These are phyloP conservation scores for Branchipolynoe longqiensis DNA, from an alignment of 2,888 invertebrate species.

Conservation along the genomic window DNA sequence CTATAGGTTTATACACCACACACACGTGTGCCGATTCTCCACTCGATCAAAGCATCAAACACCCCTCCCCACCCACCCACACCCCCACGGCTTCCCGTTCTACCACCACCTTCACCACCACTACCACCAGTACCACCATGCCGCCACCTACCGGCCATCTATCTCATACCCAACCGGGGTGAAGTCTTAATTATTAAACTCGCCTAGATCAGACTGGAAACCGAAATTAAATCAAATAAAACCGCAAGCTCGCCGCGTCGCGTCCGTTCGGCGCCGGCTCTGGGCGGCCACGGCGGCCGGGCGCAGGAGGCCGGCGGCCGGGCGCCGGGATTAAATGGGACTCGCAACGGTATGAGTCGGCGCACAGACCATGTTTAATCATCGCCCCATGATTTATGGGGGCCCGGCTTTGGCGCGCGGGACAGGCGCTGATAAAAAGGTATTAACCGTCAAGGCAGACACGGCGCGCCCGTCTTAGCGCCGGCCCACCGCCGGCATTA, in stretches of 20 bases:
- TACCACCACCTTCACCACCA: not conserved
- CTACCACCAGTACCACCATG: not conserved
- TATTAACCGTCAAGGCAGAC: conserved; percentile 24
- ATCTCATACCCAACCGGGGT: not conserved
- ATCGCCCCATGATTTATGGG: conserved; percentile 40
- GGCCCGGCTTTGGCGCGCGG: conserved; percentile 4
- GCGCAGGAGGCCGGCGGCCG: not conserved
- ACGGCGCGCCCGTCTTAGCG: conserved; percentile 17
- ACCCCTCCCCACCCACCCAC: not conserved
- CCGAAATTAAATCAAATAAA: conserved; percentile 37
- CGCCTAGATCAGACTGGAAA: not conserved
- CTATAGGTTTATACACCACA: no score
- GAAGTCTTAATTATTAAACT: not conserved
- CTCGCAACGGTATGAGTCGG: conserved; percentile 16
- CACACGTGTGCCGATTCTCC: no score
- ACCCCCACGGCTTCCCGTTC: no score
- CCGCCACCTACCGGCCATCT: not conserved
- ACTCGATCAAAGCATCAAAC: no score
- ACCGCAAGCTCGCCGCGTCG: not conserved
- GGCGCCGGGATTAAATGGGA: conserved; percentile 11
- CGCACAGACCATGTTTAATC: conserved; percentile 30
- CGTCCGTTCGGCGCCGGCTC: not conserved
- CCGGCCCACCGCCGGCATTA: conserved; percentile 2
- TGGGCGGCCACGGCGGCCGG: not conserved
- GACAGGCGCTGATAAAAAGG: conserved; percentile 31